Percentiles rank a stretch among this genome's conserved stretches.
Evolutionary conservation across 1,140 invertebrate species (phyloP).

Genomic region (Pomacea maculata): DNA sequence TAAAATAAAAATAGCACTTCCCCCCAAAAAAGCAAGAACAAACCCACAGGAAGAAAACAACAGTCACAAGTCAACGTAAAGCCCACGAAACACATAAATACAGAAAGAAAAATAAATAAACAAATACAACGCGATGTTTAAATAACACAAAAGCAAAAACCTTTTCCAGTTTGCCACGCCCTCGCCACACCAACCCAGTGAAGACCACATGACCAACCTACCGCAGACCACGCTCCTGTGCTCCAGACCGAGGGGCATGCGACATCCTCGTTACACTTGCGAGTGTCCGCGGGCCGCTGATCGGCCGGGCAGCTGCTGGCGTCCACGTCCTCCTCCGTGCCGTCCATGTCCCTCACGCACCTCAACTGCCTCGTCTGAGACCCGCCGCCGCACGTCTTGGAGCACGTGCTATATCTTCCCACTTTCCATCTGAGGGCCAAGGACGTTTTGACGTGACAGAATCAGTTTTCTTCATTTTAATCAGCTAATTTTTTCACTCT

Average conservation of each 20-base stretch:
- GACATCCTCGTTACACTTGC: slow-evolving; percentile 1
- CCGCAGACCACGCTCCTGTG: slow-evolving; percentile 22
- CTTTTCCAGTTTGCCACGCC: too few species aligned
- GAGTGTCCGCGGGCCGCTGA: neutral
- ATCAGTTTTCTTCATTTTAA: neutral
- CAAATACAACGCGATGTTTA: too few species aligned
- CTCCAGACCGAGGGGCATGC: slow-evolving; percentile 24
- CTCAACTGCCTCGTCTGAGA: slow-evolving; percentile 13
- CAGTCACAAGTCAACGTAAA: too few species aligned
- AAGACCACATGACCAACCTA: slow-evolving; percentile 5
- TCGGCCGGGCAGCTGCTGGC: neutral
- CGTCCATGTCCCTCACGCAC: slow-evolving; percentile 14
- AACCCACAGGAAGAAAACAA: too few species aligned
- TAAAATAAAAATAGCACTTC: too few species aligned
- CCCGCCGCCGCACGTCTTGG: slow-evolving; percentile 22
- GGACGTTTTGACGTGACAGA: neutral
- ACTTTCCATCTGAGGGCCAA: slow-evolving; percentile 21
- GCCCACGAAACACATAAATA: too few species aligned
- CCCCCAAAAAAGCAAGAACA: too few species aligned
- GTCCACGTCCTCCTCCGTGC: neutral
- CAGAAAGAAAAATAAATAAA: too few species aligned
- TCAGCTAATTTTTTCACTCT: neutral
- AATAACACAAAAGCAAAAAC: too few species aligned
- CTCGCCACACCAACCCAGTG: too few species aligned
- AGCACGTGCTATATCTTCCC: slow-evolving; percentile 14